Percentiles rank a stretch among this genome's conserved stretches.
phyloP scores from a whole-genome alignment of 1,140 invertebrate genomes.

The Arctopsyche grandis region DNA sequence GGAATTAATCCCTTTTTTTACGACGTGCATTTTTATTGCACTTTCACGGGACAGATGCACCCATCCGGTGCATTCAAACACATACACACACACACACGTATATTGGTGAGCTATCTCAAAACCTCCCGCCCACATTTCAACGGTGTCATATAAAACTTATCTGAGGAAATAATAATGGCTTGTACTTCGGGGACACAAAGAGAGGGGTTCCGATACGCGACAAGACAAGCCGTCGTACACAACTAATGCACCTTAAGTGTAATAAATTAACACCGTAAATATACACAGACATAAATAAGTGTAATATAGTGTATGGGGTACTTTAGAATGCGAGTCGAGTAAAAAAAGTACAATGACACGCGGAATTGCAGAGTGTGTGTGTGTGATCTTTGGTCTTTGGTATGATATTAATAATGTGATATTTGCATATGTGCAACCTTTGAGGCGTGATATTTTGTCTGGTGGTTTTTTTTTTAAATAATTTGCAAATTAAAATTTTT shows the following conservation, averaged over 20 bases:
- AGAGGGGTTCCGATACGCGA: conserved; percentile 14
- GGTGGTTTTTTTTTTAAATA: no score
- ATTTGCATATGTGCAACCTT: no score
- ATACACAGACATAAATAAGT: no score
- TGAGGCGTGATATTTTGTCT: no score
- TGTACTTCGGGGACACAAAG: conserved; percentile 2
- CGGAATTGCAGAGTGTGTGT: no score
- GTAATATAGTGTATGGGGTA: no score
- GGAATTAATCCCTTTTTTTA: conserved; percentile 15
- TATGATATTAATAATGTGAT: no score
- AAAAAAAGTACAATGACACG: no score
- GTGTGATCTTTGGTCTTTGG: no score
- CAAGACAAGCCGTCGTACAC: conserved; percentile 10
- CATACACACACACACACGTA: background rate
- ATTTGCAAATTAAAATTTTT: no score
- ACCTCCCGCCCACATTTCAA: conserved; percentile 28
- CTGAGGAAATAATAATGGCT: conserved; percentile 41
- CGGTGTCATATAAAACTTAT: conserved; percentile 44
- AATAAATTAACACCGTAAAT: conserved; percentile 14
- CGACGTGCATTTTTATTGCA: conserved; percentile 38
- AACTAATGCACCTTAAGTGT: conserved; percentile 14
- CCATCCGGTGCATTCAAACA: conserved; percentile 17
- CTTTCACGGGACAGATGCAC: conserved; percentile 11
- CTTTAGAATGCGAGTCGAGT: no score
- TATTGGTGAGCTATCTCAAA: background rate